These are phyloP conservation scores for Mesorhabditis belari DNA, from an alignment of 2,888 invertebrate genomes.

Conservation along the genomic window DNA sequence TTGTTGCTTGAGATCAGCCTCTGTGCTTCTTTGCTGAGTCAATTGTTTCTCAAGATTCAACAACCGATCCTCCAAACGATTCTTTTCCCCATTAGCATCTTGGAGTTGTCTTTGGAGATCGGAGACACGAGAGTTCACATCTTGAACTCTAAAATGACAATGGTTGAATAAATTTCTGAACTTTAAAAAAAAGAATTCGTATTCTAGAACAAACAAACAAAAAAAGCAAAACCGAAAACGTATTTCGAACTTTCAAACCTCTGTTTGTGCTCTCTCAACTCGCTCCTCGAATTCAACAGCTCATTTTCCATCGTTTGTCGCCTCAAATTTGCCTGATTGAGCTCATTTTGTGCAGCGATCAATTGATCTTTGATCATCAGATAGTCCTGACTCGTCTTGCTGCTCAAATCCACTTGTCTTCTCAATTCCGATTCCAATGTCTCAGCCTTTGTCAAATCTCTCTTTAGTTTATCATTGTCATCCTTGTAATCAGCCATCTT, in stretches of 20 bases:
- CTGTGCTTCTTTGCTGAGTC: conserved; percentile 36
- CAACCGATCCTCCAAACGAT: conserved; percentile 45
- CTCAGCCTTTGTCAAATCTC: conserved; percentile 46
- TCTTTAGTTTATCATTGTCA: conserved; percentile 41
- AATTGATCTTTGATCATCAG: conserved; percentile 39
- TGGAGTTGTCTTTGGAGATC: conserved; percentile 50
- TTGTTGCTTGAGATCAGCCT: conserved; percentile 46
- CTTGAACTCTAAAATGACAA: conserved; percentile 14
- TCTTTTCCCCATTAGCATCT: conserved; percentile 46
- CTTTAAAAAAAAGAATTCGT: no score
- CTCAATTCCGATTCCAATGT: conserved; percentile 42
- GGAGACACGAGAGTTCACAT: conserved; percentile 41
- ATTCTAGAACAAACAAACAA: no score
- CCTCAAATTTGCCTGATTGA: conserved; percentile 34
- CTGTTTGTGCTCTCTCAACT: conserved; percentile 50
- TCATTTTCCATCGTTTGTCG: conserved; percentile 46
- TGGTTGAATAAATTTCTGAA: background rate
- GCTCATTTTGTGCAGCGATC: conserved; percentile 40
- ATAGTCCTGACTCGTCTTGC: conserved; percentile 38
- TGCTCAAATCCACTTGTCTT: conserved; percentile 38
- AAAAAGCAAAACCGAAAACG: no score
- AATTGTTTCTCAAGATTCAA: conserved; percentile 45
- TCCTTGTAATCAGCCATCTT: conserved; percentile 45
- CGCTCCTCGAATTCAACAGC: conserved; percentile 38
- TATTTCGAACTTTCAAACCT: no score